Percentiles rank a stretch among this genome's conserved stretches.
These are phyloP conservation scores for Cryptotis parvus DNA, from an alignment of 2,113 vertebrate genomes.

Conservation along the genomic window DNA sequence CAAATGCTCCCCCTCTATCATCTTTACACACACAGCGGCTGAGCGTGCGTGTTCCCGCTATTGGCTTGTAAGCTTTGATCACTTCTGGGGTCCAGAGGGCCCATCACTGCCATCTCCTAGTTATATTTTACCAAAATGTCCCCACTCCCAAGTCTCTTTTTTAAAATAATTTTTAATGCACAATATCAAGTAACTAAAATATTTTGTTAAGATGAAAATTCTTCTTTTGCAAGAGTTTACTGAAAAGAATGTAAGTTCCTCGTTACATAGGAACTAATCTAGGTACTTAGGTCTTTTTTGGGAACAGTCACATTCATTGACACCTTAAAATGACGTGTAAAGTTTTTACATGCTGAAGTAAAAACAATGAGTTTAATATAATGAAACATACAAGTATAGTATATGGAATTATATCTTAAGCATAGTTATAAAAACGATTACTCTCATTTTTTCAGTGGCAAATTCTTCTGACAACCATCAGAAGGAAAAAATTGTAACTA, in stretches of 20 bases:
- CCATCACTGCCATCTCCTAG: slow-evolving; percentile 72
- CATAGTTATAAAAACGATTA: slow-evolving; percentile 26
- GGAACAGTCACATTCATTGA: slow-evolving; percentile 11
- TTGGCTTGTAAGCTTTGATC: slow-evolving; percentile 74
- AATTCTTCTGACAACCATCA: slow-evolving; percentile 56
- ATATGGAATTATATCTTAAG: slow-evolving; percentile 45
- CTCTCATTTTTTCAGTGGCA: slow-evolving; percentile 49
- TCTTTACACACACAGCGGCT: slow-evolving; percentile 64
- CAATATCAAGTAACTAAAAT: slow-evolving; percentile 62
- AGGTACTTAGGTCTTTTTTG: slow-evolving; percentile 32
- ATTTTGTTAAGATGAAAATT: slow-evolving; percentile 31
- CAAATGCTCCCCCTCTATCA: slow-evolving; percentile 51
- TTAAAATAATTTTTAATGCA: slow-evolving; percentile 70
- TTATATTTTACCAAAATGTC: slow-evolving; percentile 47
- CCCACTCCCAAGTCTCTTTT: slow-evolving; percentile 50
- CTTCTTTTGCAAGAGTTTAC: slow-evolving; percentile 56
- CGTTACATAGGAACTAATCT: slow-evolving; percentile 44
- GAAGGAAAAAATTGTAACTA: slow-evolving; percentile 15
- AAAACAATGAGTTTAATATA: slow-evolving; percentile 35
- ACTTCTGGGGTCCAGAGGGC: slow-evolving; percentile 61
- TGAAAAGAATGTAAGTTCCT: slow-evolving; percentile 63
- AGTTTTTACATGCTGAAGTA: slow-evolving; percentile 33
- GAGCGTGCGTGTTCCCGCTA: slow-evolving; percentile 69
- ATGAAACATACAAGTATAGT: slow-evolving; percentile 24
- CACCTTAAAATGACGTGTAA: slow-evolving; percentile 46